Evolutionary conservation across 2,113 vertebrate species (phyloP).

Genomic region (Sorex araneus): DNA sequence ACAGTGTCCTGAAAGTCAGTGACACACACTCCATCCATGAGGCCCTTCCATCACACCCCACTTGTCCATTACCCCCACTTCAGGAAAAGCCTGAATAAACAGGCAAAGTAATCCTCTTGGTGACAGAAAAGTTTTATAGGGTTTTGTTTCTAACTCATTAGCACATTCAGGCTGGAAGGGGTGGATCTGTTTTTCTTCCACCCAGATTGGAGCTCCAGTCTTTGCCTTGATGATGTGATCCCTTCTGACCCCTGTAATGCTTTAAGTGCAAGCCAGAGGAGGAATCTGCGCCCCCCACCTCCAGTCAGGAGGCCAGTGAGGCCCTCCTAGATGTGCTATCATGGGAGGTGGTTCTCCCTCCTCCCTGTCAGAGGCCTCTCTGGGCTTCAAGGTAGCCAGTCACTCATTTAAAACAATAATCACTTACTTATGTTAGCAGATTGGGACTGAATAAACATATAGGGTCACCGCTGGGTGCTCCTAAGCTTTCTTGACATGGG

Average conservation of each 20-base stretch:
- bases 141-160: conserved; percentile 60
- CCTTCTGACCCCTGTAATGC: background rate
- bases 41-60: background rate
- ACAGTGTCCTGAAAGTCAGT: conserved; percentile 16
- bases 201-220: background rate
- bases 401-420: conserved; percentile 56
- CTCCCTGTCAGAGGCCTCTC: background rate
- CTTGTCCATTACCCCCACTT: background rate
- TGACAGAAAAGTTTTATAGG: conserved; percentile 60
- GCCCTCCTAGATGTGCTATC: accelerated
- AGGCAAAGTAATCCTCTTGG: background rate
- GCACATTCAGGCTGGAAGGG: background rate
- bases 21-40: background rate
- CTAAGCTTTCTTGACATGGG: background rate
- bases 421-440: conserved; percentile 46
- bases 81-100: conserved; percentile 83
- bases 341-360: background rate
- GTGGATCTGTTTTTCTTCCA: conserved; percentile 12
- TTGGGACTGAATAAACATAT: background rate
- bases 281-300: accelerated
- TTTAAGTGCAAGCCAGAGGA: background rate
- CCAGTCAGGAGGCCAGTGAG: accelerated
- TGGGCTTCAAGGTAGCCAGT: background rate
- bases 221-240: background rate
- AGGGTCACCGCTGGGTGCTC: background rate